Conservation (phyloP, 2,797 vertebrate genomes). For the Sternotherus odoratus region DNA sequence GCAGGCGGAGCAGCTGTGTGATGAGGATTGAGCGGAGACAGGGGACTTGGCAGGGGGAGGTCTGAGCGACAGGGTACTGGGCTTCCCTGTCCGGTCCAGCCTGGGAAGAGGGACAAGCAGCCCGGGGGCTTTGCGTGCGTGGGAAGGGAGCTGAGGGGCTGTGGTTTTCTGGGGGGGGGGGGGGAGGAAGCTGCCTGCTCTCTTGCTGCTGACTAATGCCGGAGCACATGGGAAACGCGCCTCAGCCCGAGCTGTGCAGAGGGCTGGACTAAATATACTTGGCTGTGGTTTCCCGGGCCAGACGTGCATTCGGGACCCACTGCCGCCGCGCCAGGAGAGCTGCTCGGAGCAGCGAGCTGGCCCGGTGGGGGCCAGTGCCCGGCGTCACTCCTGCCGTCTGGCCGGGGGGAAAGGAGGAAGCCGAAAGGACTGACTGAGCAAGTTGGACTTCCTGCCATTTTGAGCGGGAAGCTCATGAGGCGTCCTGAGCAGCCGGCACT, state of each 20-base stretch:
- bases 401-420: neutral
- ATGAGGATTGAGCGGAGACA: neutral
- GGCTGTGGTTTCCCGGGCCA: neutral
- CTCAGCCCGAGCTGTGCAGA: accelerated
- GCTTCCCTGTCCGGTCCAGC: neutral
- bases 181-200: neutral
- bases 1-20: neutral
- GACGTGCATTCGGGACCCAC: accelerated
- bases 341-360: neutral
- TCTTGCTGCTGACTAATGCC: neutral
- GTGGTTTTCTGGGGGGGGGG: neutral
- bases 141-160: neutral
- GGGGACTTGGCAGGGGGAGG: neutral
- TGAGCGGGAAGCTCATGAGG: neutral
- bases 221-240: accelerated
- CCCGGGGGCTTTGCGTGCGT: neutral
- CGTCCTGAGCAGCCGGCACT: neutral
- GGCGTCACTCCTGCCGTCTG: accelerated
- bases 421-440: neutral
- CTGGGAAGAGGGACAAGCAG: neutral
- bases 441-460: neutral
- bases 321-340: neutral
- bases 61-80: neutral
- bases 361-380: neutral
- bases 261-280: neutral